These are phyloP conservation scores for Physeter macrocephalus DNA, from an alignment of 2,113 vertebrate species.

Conservation along the genomic window DNA sequence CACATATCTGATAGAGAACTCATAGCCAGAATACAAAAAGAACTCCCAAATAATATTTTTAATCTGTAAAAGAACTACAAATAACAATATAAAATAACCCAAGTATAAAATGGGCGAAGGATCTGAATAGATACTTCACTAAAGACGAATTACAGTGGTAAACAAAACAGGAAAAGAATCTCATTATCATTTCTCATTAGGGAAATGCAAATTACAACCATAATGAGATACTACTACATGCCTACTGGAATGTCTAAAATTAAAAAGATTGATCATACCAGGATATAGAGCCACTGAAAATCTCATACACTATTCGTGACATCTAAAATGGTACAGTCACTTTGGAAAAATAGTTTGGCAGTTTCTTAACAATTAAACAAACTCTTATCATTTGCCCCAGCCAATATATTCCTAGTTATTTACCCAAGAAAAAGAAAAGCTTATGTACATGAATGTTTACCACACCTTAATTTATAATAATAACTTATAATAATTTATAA, in stretches of 20 bases:
- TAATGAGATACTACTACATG: not conserved
- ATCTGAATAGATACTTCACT: not conserved
- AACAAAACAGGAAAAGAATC: not conserved
- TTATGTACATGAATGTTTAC: not conserved
- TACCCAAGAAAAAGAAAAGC: not conserved
- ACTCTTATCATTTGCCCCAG: not conserved
- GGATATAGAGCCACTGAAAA: not conserved
- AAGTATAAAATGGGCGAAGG: not conserved
- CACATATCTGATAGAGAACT: no score
- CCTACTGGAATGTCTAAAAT: not conserved
- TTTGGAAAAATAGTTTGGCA: not conserved
- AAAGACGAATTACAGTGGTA: not conserved
- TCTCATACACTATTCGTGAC: not conserved
- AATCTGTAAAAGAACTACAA: no score
- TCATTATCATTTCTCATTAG: not conserved
- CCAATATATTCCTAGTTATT: not conserved
- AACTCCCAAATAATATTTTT: no score
- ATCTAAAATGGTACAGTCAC: not conserved
- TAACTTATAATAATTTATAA: not conserved
- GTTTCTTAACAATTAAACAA: not conserved
- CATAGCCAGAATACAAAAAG: no score
- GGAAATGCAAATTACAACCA: no score
- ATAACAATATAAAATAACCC: no score
- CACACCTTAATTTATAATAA: not conserved
- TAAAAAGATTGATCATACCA: not conserved